Evolutionary conservation across 2,888 invertebrate species (phyloP), one percentile per base, ranked within the genome.

Genomic region (Cerceris rybyensis): DNA sequence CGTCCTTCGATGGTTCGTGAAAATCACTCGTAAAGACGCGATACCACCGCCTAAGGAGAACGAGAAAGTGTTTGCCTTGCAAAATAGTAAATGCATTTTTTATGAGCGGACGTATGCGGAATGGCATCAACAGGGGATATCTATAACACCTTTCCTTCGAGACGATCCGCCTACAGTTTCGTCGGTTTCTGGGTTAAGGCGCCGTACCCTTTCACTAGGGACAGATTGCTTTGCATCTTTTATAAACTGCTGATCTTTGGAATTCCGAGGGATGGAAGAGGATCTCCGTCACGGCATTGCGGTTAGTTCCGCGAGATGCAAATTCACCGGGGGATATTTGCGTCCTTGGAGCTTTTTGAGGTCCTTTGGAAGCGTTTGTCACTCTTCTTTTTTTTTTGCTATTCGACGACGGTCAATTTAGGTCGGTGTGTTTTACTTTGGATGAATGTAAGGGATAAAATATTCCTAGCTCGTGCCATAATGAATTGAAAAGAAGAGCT

Each of bases 171-270:
- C 75, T 82, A 76, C 70, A 57, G 64, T 75, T 49, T 72, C 61
- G 63, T 49, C 57, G 76, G 81, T 83, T 87, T 87, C 79, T 86
- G 59, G 87, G 87, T 88, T 86, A 87, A 86, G 76, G 75, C 79
- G 75, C 71, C 81, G 66, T 64, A 76, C 71, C 78, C 83, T 85
- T 86, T 85, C 82, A 83, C 73, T 63, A 75, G 67, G 69, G 68
- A 83, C 78, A 89, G 86, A 90, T 89, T 89, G 89, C 87, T 73
- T 70, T 89, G 90, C 87, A 89, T 90, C 76, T 88, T 90, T 89
- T 84, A 90, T 86, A 82, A 84, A 83, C 74, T 65, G 75, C 75
- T 78, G 75, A 85, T 85, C 80, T 81, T 76, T 70, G 77, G 61
- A 75, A 75, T 80, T 74, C 67, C 63, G 17, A 42, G 11, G 11